These are phyloP conservation scores for Toxonevra muliebris DNA, from an alignment of 2,888 invertebrate genomes.

Conservation along the genomic window DNA sequence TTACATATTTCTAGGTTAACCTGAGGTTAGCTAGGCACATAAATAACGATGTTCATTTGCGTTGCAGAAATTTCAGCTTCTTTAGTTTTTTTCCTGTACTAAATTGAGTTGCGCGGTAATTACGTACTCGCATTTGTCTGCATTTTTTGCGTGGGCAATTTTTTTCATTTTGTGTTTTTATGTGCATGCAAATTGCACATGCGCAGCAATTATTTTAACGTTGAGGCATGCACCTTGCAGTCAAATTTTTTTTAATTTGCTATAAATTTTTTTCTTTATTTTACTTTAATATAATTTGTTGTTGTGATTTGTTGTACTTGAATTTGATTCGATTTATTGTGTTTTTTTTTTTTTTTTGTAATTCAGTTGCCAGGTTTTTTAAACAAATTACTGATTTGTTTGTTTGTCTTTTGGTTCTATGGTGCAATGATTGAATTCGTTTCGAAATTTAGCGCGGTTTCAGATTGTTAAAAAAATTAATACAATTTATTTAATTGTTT, in stretches of 20 bases:
- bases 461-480: background rate
- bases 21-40: background rate
- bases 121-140: background rate
- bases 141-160: constrained; percentile 3
- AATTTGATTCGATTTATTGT: background rate
- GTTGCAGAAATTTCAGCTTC: too few species aligned
- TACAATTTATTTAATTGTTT: background rate
- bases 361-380: background rate
- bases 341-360: background rate
- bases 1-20: background rate
- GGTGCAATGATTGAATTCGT: background rate
- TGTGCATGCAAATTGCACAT: background rate
- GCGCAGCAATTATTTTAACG: background rate
- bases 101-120: constrained; percentile 2
- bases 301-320: background rate
- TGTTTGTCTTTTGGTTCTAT: background rate
- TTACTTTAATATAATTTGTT: background rate
- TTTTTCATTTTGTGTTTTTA: background rate
- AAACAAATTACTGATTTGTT: background rate
- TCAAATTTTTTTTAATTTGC: background rate
- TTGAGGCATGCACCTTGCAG: background rate
- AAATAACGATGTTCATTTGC: too few species aligned
- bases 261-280: background rate
- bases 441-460: background rate
- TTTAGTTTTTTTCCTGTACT: background rate